A percentile compares a stretch with the other conserved stretches of the same genome.
phyloP scores from a whole-genome alignment of 2,113 vertebrate species.

The Strix aluco region DNA sequence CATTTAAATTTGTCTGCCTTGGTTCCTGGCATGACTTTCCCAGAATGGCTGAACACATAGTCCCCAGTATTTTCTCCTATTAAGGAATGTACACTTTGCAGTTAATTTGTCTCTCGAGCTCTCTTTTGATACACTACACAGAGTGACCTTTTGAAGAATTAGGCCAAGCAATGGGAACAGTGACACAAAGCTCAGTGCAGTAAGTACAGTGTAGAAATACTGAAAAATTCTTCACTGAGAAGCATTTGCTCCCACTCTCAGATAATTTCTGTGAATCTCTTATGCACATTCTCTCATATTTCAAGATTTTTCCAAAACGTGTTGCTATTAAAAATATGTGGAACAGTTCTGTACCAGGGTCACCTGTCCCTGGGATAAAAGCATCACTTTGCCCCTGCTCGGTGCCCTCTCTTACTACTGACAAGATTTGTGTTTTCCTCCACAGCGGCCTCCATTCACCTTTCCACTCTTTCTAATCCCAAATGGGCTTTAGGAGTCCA shows the following conservation, averaged over 20 bases:
- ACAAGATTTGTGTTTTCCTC: neutral
- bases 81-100: neutral
- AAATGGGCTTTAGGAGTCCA: neutral
- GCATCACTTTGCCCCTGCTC: neutral
- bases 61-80: neutral
- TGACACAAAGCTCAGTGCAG: neutral
- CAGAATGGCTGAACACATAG: neutral
- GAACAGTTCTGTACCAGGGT: neutral
- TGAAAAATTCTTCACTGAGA: neutral
- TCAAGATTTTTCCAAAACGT: neutral
- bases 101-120: neutral
- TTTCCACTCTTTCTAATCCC: neutral
- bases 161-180: neutral
- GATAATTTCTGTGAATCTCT: neutral
- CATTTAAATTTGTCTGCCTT: neutral
- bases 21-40: neutral
- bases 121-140: neutral
- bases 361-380: neutral
- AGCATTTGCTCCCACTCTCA: neutral
- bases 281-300: neutral
- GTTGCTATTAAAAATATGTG: neutral
- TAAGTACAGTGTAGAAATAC: neutral
- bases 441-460: neutral
- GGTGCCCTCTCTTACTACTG: neutral
- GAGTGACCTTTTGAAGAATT: slow-evolving; percentile 1